These are phyloP conservation scores for Macrotis lagotis DNA, from an alignment of 2,113 vertebrate genomes.

Conservation along the genomic window DNA sequence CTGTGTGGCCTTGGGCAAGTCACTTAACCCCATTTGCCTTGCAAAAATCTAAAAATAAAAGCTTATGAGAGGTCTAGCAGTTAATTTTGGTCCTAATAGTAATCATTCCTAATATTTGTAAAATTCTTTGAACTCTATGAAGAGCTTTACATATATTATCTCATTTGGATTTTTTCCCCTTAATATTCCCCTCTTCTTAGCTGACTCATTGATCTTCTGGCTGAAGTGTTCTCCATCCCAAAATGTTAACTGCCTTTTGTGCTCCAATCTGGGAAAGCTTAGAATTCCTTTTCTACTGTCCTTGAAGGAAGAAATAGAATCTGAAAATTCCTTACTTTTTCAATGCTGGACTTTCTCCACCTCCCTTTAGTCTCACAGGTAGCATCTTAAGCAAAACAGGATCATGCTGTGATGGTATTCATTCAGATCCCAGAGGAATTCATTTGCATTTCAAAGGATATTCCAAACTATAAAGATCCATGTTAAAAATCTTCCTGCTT, in stretches of 20 bases:
- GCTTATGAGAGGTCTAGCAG: neutral
- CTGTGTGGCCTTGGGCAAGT: no score
- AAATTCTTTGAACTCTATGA: neutral
- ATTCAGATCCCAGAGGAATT: neutral
- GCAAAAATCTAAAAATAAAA: no score
- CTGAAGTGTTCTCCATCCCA: neutral
- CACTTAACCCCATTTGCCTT: no score
- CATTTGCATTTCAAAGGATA: neutral
- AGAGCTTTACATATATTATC: neutral
- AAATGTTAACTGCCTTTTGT: neutral
- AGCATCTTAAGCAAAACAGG: neutral
- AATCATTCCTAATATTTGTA: neutral
- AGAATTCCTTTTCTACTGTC: no score
- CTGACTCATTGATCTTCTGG: neutral
- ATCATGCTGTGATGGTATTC: neutral
- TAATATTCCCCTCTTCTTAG: neutral
- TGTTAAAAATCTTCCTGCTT: neutral
- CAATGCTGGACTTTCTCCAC: neutral
- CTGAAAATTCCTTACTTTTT: neutral
- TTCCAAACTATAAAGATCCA: neutral
- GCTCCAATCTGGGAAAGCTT: neutral
- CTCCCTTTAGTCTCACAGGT: neutral
- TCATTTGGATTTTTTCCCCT: neutral
- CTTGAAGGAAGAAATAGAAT: neutral
- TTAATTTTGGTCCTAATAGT: neutral